Evolutionary conservation across 2,797 vertebrate species (phyloP).

Genomic region (Corythornis leucogaster): DNA sequence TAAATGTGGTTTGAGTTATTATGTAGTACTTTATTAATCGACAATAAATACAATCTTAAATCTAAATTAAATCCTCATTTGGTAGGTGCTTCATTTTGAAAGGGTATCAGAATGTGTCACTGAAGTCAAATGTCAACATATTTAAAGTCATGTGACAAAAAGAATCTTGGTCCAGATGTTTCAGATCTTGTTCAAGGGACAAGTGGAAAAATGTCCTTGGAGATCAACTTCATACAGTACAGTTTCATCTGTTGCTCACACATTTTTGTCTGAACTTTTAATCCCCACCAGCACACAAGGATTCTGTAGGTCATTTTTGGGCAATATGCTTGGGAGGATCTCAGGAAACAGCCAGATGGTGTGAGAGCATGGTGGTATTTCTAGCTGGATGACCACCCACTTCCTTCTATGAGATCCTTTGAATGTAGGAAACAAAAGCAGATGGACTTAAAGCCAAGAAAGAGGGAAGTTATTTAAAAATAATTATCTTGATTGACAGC

Average conservation of each 20-base stretch:
- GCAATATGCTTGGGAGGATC: background rate
- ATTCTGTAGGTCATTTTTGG: constrained; percentile 30
- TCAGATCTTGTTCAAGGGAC: constrained; percentile 18
- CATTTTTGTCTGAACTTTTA: constrained; percentile 42
- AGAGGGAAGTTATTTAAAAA: background rate
- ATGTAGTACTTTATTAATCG: constrained; percentile 34
- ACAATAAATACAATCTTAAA: constrained; percentile 43
- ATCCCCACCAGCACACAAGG: background rate
- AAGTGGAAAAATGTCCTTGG: constrained; percentile 47
- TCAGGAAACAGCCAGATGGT: constrained; percentile 23
- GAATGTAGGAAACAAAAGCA: constrained; percentile 10
- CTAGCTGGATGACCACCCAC: constrained; percentile 12
- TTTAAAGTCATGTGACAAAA: constrained; percentile 40
- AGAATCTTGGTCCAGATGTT: constrained; percentile 32
- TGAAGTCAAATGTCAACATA: constrained; percentile 15
- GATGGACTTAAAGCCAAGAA: background rate
- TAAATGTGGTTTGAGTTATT: constrained; percentile 66
- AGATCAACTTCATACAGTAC: constrained; percentile 2
- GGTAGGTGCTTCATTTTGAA: constrained; percentile 49
- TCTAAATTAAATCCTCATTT: constrained; percentile 50
- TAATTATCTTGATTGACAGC: background rate
- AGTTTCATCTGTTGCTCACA: constrained; percentile 17
- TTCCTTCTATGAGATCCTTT: constrained; percentile 13
- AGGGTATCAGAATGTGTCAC: constrained; percentile 28
- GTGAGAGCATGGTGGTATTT: constrained; percentile 1